Conservation (phyloP, 2,113 vertebrate genomes). For the Tichodroma muraria region DNA sequence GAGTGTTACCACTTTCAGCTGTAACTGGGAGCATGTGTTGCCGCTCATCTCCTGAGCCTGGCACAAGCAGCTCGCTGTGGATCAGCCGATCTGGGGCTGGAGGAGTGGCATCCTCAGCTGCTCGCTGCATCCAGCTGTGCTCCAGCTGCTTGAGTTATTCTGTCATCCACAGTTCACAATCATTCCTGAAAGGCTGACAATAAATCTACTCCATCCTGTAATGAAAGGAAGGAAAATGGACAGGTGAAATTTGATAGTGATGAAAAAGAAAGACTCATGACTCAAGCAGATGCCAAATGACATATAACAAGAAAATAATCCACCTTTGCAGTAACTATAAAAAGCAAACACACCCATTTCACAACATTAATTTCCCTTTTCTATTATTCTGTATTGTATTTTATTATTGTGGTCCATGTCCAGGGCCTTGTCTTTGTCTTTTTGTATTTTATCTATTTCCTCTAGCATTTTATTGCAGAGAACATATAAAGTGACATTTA, state of each 20-base stretch:
- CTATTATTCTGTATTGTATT: too few species aligned
- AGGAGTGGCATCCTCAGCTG: neutral
- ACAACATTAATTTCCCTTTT: neutral
- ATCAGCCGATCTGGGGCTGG: rapidly evolving
- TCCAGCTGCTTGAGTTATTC: neutral
- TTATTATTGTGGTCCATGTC: neutral
- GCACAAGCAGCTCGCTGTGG: neutral
- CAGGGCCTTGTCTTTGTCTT: neutral
- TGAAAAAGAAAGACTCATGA: neutral
- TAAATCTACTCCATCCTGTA: neutral
- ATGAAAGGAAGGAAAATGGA: neutral
- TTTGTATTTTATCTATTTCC: neutral
- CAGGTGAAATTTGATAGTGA: neutral
- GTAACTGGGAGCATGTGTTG: rapidly evolving
- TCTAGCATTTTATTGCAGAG: neutral
- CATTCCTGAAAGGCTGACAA: neutral
- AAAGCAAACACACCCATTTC: neutral
- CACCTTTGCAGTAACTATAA: neutral
- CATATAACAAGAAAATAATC: neutral
- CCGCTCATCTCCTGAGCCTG: rapidly evolving
- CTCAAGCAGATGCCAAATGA: neutral
- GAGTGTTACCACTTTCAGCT: neutral
- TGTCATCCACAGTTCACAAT: neutral
- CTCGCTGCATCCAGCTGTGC: neutral
- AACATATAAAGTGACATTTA: neutral